These are phyloP conservation scores for Hycleus phaleratus DNA, from an alignment of 1,140 invertebrate genomes.

Conservation along the genomic window DNA sequence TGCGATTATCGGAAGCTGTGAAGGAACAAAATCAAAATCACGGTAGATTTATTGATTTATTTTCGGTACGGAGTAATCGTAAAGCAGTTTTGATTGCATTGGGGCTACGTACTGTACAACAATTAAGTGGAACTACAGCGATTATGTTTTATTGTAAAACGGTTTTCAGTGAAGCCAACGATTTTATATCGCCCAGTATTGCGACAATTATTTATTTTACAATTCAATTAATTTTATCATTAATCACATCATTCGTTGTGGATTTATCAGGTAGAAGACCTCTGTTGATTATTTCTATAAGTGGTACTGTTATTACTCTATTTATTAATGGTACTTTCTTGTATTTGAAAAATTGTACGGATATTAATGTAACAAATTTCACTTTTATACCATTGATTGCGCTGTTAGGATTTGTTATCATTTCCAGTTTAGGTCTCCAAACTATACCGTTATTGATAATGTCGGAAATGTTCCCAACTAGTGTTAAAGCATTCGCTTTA, in stretches of 20 bases:
- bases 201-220: constrained; percentile 51
- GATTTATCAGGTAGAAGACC: constrained; percentile 64
- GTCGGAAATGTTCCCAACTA: constrained; percentile 65
- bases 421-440: constrained; percentile 60
- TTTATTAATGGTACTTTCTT: constrained; percentile 53
- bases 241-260: constrained; percentile 55
- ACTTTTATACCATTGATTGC: constrained; percentile 55
- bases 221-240: constrained; percentile 57
- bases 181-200: constrained; percentile 31
- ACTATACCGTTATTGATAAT: constrained; percentile 65
- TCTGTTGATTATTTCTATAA: constrained; percentile 55
- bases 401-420: constrained; percentile 59
- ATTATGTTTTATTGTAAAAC: constrained; percentile 67
- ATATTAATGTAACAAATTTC: constrained; percentile 35
- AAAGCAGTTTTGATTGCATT: constrained; percentile 55
- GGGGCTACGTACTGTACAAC: constrained; percentile 63
- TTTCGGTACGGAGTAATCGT: constrained; percentile 50
- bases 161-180: constrained; percentile 56
- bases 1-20: constrained; percentile 51
- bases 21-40: constrained; percentile 48
- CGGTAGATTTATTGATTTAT: constrained; percentile 48
- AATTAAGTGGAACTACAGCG: constrained; percentile 68
- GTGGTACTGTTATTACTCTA: constrained; percentile 47
- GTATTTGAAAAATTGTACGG: constrained; percentile 43
- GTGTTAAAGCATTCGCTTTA: constrained; percentile 60